Conservation (phyloP, 1,140 invertebrate genomes). For the Camponotus pennsylvanicus region DNA sequence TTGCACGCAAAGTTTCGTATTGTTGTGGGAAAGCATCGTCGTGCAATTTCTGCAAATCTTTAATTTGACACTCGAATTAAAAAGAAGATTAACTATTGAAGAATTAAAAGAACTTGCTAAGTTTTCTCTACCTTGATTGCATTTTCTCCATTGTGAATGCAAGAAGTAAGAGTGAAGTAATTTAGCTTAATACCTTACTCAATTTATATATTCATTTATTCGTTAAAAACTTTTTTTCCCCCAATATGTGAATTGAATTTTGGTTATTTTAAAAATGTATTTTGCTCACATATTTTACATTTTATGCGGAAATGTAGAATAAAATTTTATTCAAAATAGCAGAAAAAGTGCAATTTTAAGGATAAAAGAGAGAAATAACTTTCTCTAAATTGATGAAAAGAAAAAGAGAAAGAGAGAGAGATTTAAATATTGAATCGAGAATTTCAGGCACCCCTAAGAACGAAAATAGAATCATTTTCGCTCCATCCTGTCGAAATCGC, state of each 20-base stretch:
- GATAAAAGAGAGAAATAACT: neutral
- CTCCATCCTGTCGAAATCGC: neutral
- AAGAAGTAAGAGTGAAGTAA: neutral
- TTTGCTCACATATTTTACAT: slow-evolving; percentile 1
- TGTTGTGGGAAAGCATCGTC: neutral
- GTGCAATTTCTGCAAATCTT: neutral
- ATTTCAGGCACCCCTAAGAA: neutral
- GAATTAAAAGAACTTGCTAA: neutral
- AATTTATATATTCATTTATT: neutral
- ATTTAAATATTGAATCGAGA: slow-evolving; percentile 17
- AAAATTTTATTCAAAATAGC: slow-evolving; percentile 42
- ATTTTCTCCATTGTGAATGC: neutral
- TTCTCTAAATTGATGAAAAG: neutral
- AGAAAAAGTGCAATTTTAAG: neutral
- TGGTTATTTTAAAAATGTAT: neutral
- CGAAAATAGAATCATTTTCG: slow-evolving; percentile 23
- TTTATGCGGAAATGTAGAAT: slow-evolving; percentile 22
- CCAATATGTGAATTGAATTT: slow-evolving; percentile 2
- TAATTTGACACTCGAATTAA: slow-evolving; percentile 19
- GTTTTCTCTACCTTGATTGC: neutral
- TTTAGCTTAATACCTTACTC: neutral
- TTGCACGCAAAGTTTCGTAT: slow-evolving; percentile 17
- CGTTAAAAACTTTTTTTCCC: neutral
- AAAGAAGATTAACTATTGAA: neutral
- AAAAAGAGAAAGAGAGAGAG: too few relatives aligned